These are phyloP conservation scores for Gorsachius goisagi DNA, from an alignment of 2,113 vertebrate species.

Conservation along the genomic window DNA sequence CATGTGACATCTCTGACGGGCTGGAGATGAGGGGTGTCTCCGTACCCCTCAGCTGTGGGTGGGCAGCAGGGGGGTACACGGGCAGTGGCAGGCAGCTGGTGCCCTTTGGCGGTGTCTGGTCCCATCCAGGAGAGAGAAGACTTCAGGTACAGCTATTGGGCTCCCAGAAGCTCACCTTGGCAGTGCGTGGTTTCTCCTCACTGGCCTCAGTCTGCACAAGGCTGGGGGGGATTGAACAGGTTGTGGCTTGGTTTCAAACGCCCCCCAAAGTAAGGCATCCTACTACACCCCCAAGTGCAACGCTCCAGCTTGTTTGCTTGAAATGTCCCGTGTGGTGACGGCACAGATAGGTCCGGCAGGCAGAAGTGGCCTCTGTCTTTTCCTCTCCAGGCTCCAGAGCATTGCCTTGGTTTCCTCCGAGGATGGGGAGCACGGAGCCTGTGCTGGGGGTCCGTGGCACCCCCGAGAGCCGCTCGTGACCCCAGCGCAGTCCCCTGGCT, in stretches of 20 bases:
- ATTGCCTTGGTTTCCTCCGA: not conserved
- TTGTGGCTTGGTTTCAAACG: accelerated
- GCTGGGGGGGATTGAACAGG: not conserved
- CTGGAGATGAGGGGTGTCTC: not conserved
- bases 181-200: not conserved
- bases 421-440: not conserved
- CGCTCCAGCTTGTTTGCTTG: not conserved
- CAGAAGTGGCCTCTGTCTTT: not conserved
- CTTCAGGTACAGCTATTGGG: not conserved
- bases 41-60: accelerated
- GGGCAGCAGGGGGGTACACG: not conserved
- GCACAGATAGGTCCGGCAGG: not conserved
- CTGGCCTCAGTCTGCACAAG: not conserved
- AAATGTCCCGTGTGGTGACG: accelerated
- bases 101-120: not conserved
- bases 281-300: not conserved
- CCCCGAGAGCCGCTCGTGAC: not conserved
- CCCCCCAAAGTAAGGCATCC: not conserved
- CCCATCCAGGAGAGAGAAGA: not conserved
- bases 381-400: not conserved
- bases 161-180: not conserved
- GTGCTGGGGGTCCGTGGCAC: accelerated
- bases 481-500: not conserved
- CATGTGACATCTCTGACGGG: accelerated
- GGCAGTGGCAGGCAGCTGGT: not conserved